Evolutionary conservation across 2,888 invertebrate species (phyloP), one percentile per base, ranked within the genome.

Genomic region (Tachina lurida): DNA sequence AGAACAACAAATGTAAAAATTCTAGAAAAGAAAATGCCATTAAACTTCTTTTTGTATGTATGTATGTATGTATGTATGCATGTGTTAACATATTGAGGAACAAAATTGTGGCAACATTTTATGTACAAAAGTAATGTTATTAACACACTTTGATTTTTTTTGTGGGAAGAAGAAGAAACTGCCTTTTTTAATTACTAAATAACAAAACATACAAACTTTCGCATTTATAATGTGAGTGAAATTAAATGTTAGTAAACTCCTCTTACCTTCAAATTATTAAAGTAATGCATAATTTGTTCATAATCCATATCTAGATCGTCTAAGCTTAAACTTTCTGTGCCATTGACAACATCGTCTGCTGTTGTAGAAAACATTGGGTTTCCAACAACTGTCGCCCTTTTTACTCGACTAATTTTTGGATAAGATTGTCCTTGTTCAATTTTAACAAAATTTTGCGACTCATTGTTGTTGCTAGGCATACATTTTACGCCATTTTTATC

Each of bases 201-300:
- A 31, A 31, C 7, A 31, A 31, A 31, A 7, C 31, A 7, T 31
- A 31, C 31, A 31, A 31, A 31, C 31, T 31, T 31, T 31, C 31
- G 3, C 31, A 31, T 31, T 31, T 31, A 7, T 31, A 31, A 31
- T 31, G 31, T 4, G 0, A 31, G 22, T 19, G 22, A 19, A 4
- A 19, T 9, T 10, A 31, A 60, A 60, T 60, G 39, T 60, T n/a
- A 12, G n/a, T 41, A 71, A 71, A 39, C 15, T 70, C 49, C 15
- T 70, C 49, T 88, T 94, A 98, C 98, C 95, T 98, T 98, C 92
- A 99, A 95, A 95, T 98, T 98, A 94, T 98, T 98, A 94, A 99
- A 98, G 94, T 98, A 98, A 93, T 98, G 97, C 97, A 98, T 97
- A 93, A 99, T 97, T 94, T 98, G 98, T 93, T 98, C 98, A 94